A percentile compares a stretch with the other conserved stretches of the same genome.
Evolutionary conservation across 2,888 invertebrate species (phyloP).

Genomic region (Fragum fragum): DNA sequence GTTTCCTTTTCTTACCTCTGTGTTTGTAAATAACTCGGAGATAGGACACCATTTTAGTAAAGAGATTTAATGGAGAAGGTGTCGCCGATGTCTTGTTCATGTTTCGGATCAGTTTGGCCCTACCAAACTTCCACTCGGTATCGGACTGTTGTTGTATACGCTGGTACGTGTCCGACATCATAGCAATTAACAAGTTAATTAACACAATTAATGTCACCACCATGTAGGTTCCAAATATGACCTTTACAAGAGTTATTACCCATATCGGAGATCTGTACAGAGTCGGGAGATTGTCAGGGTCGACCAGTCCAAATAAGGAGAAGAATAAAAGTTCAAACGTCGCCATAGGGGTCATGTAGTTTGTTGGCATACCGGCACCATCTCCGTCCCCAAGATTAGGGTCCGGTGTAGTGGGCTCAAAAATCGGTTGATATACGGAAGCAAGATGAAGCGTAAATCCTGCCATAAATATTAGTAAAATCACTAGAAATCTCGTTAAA

Average conservation of each 20-base stretch:
- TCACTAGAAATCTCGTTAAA: slow-evolving; percentile 98
- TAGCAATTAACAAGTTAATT: slow-evolving; percentile 99
- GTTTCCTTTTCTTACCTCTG: slow-evolving; percentile 68
- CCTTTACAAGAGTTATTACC: slow-evolving; percentile 87
- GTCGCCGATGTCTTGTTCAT: slow-evolving; percentile 99
- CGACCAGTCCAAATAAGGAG: slow-evolving; percentile 98
- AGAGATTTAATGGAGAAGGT: slow-evolving; percentile 98
- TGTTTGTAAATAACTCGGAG: slow-evolving; percentile 81
- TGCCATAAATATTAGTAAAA: slow-evolving; percentile 98
- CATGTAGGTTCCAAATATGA: slow-evolving; percentile 98
- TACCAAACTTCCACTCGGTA: slow-evolving; percentile 99
- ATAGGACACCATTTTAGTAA: slow-evolving; percentile 91
- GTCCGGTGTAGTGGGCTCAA: slow-evolving; percentile 67
- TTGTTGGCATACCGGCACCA: slow-evolving; percentile 73
- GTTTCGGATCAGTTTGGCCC: slow-evolving; percentile 98
- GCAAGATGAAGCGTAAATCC: slow-evolving; percentile 97
- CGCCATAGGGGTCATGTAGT: slow-evolving; percentile 88
- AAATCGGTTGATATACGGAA: slow-evolving; percentile 95
- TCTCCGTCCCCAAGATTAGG: slow-evolving; percentile 73
- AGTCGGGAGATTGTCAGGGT: slow-evolving; percentile 89
- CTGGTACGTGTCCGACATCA: slow-evolving; percentile 99
- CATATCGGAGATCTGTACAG: slow-evolving; percentile 87
- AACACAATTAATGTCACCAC: slow-evolving; percentile 99
- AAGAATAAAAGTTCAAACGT: slow-evolving; percentile 99
- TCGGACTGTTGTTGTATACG: slow-evolving; percentile 99